phyloP scores from a whole-genome alignment of 2,888 invertebrate genomes.

The Euphydryas editha region DNA sequence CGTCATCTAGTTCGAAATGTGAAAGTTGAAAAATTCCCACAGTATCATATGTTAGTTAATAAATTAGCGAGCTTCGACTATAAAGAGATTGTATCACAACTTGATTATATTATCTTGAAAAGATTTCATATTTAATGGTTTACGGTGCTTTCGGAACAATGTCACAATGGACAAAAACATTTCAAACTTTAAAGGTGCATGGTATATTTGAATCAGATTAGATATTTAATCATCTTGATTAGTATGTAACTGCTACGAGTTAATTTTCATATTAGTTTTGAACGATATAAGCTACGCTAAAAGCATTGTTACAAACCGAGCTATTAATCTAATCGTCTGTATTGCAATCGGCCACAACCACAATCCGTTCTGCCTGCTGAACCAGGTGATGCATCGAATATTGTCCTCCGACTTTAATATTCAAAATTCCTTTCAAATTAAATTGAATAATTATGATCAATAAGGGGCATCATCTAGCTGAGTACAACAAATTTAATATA shows the following conservation, averaged over 20 bases:
- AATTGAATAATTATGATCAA: not conserved
- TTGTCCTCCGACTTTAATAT: conserved; percentile 14
- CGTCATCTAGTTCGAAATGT: conserved; percentile 17
- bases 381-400: conserved; percentile 23
- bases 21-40: conserved; percentile 33
- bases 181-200: not conserved
- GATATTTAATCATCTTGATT: not conserved
- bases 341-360: conserved; percentile 36
- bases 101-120: conserved; percentile 25
- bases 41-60: conserved; percentile 33
- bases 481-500: not conserved
- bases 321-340: conserved; percentile 39
- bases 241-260: conserved; percentile 6
- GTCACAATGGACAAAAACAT: not conserved
- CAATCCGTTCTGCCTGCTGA: conserved; percentile 27
- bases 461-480: not conserved
- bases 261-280: conserved; percentile 24
- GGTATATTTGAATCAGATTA: not conserved
- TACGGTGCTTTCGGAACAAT: not conserved
- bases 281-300: conserved; percentile 18
- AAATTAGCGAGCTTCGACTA: conserved; percentile 31
- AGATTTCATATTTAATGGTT: conserved; percentile 25
- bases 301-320: conserved; percentile 28
- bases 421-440: not conserved
- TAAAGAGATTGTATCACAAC: conserved; percentile 37